Base-by-base conservation (phyloP, 2,113 vertebrate genomes). In the Nesogale talazaci region DNA sequence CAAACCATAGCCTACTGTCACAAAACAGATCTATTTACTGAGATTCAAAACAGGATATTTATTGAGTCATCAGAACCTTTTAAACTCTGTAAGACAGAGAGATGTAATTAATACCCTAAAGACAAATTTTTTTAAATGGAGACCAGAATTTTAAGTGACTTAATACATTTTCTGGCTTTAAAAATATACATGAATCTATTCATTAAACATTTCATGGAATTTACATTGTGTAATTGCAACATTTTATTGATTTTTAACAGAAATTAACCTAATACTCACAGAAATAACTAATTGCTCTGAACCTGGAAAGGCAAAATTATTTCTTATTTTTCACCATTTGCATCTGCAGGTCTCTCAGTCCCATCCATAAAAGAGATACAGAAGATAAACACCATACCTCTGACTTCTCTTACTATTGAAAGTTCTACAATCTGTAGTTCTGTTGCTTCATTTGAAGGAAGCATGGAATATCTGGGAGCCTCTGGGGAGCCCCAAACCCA, bases 81-180 rank as follows among this genome's bases (percentile, higher is more conserved):
- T 42, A 38, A 74, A 84, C 57, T 83, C 63, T 67, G 17, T n/a
- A 77, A 56, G 61, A 92, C 29, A 65, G 17, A 70, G 31, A 31
- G 31, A 82, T 0, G 4, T 19, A 9, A 3, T 86, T n/a, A 46
- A 29, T 29, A 61, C 46, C 29, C 22, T 42, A 76, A 12, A 65
- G 61, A 85, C 40, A 90, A 89, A 52, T 52, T 52, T 52, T 52
- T 52, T 52, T 52, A 52, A 52, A 52, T 36, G 25, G 46, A 95
- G 46, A 14, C 11, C 36, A 86, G 56, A 56, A 86, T 92, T 93
- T 81, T 74, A 75, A 90, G 42, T 57, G 69, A 52, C 6, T n/a
- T 83, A 77, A 65, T 80, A 70, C 34, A 25, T 75, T 82, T 78
- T 34, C 70, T 59, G 67, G 40, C 87, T 94, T 69, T 56, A 83